A percentile compares a stretch with the other conserved stretches of the same genome.
These are phyloP conservation scores for Melanotaenia boesemani DNA, from an alignment of 2,797 vertebrate species.

Conservation along the genomic window DNA sequence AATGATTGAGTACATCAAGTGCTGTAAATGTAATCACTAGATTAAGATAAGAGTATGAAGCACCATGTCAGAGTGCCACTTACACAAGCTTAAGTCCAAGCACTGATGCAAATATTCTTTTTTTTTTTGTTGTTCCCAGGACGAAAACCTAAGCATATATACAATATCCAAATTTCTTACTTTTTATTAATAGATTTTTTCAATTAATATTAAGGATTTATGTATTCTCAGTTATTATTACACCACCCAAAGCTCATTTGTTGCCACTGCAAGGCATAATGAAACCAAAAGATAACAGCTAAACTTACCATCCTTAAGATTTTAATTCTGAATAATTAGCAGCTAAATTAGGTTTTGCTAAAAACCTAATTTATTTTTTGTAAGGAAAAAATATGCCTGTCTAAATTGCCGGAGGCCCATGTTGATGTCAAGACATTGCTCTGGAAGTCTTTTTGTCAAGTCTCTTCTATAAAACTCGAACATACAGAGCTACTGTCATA, in stretches of 20 bases:
- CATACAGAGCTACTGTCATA: neutral
- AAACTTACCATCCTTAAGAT: neutral
- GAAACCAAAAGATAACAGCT: neutral
- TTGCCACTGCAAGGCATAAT: neutral
- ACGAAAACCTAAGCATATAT: neutral
- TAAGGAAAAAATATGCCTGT: neutral
- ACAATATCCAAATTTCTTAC: neutral
- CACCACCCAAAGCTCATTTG: neutral
- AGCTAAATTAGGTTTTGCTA: neutral
- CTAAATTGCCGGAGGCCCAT: neutral
- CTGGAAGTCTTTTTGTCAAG: neutral
- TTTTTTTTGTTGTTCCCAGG: neutral
- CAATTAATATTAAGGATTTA: neutral
- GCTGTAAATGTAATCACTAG: neutral
- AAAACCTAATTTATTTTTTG: neutral
- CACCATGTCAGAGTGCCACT: neutral
- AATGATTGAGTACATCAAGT: neutral
- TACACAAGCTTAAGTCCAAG: neutral
- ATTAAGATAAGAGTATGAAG: neutral
- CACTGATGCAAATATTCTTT: neutral
- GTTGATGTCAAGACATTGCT: neutral
- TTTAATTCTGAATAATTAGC: neutral
- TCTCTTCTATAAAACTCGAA: neutral
- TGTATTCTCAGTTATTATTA: neutral
- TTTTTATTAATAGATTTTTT: neutral